Percentiles rank a stretch among this genome's conserved stretches.
Evolutionary conservation across 2,113 vertebrate genomes (phyloP).

Genomic region (Alexandromys fortis): DNA sequence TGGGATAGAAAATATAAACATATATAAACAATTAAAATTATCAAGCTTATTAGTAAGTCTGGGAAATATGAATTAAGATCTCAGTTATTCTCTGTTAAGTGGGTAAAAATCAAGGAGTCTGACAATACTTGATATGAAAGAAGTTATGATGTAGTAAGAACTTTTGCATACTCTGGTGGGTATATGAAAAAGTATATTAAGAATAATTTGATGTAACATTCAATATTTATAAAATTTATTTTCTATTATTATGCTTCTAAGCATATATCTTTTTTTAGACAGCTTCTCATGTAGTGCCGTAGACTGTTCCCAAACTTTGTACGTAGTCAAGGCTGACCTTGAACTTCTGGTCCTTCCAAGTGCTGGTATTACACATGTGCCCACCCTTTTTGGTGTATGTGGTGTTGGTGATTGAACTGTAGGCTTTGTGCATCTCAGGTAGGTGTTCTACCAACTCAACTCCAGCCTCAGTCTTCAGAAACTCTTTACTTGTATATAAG

Average conservation of each 20-base stretch:
- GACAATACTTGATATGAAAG: neutral
- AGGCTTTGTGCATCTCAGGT: neutral
- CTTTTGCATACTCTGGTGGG: neutral
- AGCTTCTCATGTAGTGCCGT: neutral
- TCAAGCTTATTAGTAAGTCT: conserved; percentile 38
- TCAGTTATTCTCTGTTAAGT: neutral
- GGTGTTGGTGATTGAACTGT: neutral
- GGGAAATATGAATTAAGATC: conserved; percentile 8
- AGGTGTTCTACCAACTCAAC: neutral
- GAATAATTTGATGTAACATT: conserved; percentile 32
- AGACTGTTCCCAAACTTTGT: neutral
- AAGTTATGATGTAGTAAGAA: neutral
- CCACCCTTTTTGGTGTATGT: neutral
- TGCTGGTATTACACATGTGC: neutral
- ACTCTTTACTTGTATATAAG: neutral
- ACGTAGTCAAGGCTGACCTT: neutral
- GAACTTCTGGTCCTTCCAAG: neutral
- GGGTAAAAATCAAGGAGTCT: conserved; percentile 1
- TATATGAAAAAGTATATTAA: neutral
- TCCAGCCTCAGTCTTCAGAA: neutral
- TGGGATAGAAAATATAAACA: conserved; percentile 10
- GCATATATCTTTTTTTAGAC: neutral
- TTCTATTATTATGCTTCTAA: neutral
- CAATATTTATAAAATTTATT: conserved; percentile 28
- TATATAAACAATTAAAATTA: conserved; percentile 37